A percentile compares a stretch with the other conserved stretches of the same genome.
Evolutionary conservation across 2,113 vertebrate genomes (phyloP).

Genomic region (Crotalus viridis): DNA sequence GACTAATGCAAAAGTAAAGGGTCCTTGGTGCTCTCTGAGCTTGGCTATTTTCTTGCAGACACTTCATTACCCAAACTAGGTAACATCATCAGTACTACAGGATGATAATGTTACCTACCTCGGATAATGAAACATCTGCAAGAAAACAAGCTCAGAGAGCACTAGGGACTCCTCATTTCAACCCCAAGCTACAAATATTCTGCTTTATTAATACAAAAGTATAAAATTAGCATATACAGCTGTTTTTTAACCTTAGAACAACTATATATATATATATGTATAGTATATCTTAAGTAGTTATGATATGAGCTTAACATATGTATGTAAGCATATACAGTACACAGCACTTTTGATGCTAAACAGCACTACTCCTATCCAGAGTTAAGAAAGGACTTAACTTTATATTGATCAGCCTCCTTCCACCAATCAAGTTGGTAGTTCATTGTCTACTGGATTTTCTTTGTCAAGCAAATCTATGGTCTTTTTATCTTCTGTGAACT

Average conservation of each 20-base stretch:
- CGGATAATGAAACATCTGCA: neutral
- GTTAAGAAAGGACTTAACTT: neutral
- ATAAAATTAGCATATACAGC: neutral
- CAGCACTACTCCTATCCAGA: neutral
- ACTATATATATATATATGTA: neutral
- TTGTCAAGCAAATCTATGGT: neutral
- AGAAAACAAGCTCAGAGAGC: neutral
- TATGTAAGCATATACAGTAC: neutral
- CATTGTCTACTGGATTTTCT: neutral
- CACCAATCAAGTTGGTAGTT: neutral
- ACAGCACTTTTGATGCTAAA: neutral
- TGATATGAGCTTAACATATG: neutral
- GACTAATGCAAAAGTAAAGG: neutral
- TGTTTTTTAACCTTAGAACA: neutral
- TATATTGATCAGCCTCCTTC: neutral
- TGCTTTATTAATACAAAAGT: neutral
- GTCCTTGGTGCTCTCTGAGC: neutral
- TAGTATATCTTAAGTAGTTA: neutral
- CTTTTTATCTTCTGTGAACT: neutral
- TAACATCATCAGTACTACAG: neutral
- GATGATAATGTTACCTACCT: neutral
- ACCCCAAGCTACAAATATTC: neutral
- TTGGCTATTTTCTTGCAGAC: neutral
- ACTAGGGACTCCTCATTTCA: neutral
- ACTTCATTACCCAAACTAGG: neutral